phyloP scores from a whole-genome alignment of 2,797 vertebrate species.

The Syngnathus acus region DNA sequence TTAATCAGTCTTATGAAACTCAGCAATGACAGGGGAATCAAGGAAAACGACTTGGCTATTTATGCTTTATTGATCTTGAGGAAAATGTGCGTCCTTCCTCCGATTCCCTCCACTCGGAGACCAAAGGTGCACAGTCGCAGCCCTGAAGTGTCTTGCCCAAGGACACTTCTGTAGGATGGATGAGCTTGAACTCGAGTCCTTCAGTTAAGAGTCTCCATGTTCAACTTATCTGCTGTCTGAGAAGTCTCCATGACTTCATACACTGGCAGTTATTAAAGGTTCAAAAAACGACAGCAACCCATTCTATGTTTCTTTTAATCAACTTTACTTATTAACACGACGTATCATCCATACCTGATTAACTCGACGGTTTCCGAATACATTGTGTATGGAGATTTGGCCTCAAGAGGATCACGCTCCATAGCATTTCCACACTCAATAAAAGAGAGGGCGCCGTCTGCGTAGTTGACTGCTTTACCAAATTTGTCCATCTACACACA shows the following conservation, averaged over 20 bases:
- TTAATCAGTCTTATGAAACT: slow-evolving; percentile 22
- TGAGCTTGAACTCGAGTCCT: slow-evolving; percentile 35
- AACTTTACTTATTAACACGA: background rate
- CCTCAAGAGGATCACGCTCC: slow-evolving; percentile 94
- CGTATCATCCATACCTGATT: slow-evolving; percentile 77
- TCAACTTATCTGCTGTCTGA: slow-evolving; percentile 12
- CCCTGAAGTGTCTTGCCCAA: slow-evolving; percentile 32
- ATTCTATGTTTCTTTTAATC: background rate
- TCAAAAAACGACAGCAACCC: too few species aligned
- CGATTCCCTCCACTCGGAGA: slow-evolving; percentile 5
- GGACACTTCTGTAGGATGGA: slow-evolving; percentile 34
- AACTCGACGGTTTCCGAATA: slow-evolving; percentile 98
- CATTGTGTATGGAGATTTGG: slow-evolving; percentile 97
- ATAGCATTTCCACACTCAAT: slow-evolving; percentile 96
- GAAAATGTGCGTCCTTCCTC: slow-evolving; percentile 11
- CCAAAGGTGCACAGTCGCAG: slow-evolving; percentile 29
- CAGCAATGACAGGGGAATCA: slow-evolving; percentile 14
- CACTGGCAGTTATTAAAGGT: background rate
- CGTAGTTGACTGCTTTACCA: slow-evolving; percentile 95
- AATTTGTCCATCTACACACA: slow-evolving; percentile 86
- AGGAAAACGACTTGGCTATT: slow-evolving; percentile 10
- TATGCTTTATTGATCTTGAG: slow-evolving; percentile 24
- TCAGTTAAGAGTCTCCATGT: slow-evolving; percentile 25
- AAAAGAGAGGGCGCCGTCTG: slow-evolving; percentile 93
- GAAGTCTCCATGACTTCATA: slow-evolving; percentile 14